phyloP scores from a whole-genome alignment of 2,888 invertebrate species.

The Tenthredo notha region DNA sequence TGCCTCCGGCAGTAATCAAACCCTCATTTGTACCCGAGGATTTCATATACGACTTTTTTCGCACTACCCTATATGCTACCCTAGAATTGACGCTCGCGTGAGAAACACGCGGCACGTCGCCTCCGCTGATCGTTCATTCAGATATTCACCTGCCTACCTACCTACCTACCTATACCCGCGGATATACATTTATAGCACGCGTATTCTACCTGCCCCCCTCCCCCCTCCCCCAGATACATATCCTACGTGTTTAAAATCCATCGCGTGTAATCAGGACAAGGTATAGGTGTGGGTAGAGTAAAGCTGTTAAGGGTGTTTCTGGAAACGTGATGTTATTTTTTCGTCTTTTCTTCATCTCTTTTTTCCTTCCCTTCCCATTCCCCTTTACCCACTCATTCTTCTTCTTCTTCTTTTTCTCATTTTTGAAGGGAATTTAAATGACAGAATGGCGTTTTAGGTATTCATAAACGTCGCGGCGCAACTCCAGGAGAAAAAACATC shows the following conservation, averaged over 20 bases:
- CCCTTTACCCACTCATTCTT: too few relatives aligned
- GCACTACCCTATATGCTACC: not conserved
- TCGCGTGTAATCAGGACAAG: conserved; percentile 14
- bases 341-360: not conserved
- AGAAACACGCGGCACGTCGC: conserved; percentile 16
- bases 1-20: conserved; percentile 43
- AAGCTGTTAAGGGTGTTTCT: conserved; percentile 3
- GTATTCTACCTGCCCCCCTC: not conserved
- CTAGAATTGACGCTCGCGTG: conserved; percentile 27
- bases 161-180: not conserved
- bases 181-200: conserved; percentile 1
- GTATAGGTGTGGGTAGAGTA: not conserved
- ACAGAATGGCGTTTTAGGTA: conserved; percentile 3
- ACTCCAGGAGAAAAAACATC: not conserved
- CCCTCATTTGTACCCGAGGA: conserved; percentile 43
- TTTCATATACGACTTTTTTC: conserved; percentile 35
- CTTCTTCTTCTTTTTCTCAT: not conserved
- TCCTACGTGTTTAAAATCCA: conserved; percentile 16
- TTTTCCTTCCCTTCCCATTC: too few relatives aligned
- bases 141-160: not conserved
- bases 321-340: not conserved
- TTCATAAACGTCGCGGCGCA: conserved; percentile 3
- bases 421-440: not conserved
- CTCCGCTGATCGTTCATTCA: conserved; percentile 15
- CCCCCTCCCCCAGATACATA: not conserved